Conservation (phyloP, 2,888 invertebrate genomes). For the Bhutanitis thaidina region DNA sequence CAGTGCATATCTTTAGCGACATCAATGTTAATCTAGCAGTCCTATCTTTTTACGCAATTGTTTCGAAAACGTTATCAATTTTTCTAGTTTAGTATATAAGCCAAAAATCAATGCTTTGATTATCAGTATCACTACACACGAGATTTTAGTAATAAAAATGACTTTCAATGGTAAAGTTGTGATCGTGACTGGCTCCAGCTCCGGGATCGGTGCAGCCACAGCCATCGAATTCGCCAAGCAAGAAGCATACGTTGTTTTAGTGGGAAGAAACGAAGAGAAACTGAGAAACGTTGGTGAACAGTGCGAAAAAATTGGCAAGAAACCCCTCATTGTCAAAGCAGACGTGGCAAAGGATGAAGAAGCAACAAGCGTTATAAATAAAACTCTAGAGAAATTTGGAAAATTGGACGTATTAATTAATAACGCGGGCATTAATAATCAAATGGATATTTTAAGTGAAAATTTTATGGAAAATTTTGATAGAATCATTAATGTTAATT, state of each 20-base stretch:
- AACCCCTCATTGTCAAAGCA: slow-evolving; percentile 31
- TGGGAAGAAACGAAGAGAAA: slow-evolving; percentile 34
- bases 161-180: slow-evolving; percentile 35
- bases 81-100: no score
- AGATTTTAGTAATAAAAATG: slow-evolving; percentile 23
- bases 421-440: slow-evolving; percentile 34
- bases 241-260: slow-evolving; percentile 34
- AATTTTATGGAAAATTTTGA: slow-evolving; percentile 34
- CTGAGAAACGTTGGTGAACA: slow-evolving; percentile 28
- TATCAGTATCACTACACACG: no score
- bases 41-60: no score
- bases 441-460: slow-evolving; percentile 24
- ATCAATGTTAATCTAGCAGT: no score
- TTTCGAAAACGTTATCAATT: no score
- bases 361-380: slow-evolving; percentile 25
- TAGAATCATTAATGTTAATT: slow-evolving; percentile 29
- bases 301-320: slow-evolving; percentile 26
- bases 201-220: slow-evolving; percentile 36
- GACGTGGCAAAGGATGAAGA: slow-evolving; percentile 36
- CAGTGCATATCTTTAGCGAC: no score
- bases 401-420: slow-evolving; percentile 43
- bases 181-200: slow-evolving; percentile 35
- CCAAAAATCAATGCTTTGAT: no score
- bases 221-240: slow-evolving; percentile 34
- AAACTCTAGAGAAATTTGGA: slow-evolving; percentile 32